Evolutionary conservation across 2,797 vertebrate species (phyloP).

Genomic region (Silurus aristotelis): DNA sequence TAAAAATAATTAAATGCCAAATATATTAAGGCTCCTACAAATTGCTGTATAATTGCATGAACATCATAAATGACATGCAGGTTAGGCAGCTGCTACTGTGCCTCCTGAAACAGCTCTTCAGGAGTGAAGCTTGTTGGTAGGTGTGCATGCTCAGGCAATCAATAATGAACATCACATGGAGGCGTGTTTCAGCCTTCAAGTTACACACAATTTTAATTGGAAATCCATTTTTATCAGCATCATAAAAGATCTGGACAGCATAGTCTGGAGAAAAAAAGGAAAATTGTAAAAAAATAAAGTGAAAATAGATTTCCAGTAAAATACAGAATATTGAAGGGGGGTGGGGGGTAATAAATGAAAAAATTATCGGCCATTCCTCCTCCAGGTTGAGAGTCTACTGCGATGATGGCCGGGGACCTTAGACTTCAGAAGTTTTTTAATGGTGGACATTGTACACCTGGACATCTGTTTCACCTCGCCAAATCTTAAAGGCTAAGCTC

Average conservation of each 20-base stretch:
- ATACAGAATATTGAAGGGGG: background rate
- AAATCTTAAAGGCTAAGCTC: conserved; percentile 13
- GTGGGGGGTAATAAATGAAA: background rate
- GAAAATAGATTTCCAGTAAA: background rate
- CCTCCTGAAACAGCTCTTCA: conserved; percentile 82
- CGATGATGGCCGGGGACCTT: conserved; percentile 93
- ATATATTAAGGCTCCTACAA: conserved; percentile 71
- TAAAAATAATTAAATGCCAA: background rate
- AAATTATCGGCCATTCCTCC: conserved; percentile 88
- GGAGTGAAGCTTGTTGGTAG: conserved; percentile 86
- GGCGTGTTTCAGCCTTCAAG: conserved; percentile 79
- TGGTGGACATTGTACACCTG: conserved; percentile 71
- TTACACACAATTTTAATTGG: conserved; percentile 82
- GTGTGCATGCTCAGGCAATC: conserved; percentile 93
- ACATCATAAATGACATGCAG: conserved; percentile 83
- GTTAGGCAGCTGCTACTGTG: conserved; percentile 86
- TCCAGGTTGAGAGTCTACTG: conserved; percentile 87
- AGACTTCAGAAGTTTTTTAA: conserved; percentile 91
- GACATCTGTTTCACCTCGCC: conserved; percentile 1
- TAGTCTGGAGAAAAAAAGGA: conserved; percentile 77
- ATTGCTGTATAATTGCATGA: conserved; percentile 87
- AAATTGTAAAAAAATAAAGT: background rate
- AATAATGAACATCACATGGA: conserved; percentile 95
- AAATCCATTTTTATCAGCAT: conserved; percentile 79
- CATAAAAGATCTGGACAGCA: conserved; percentile 90